phyloP scores from a whole-genome alignment of 92 coral and sea anemone species.

The Porites lobata region DNA sequence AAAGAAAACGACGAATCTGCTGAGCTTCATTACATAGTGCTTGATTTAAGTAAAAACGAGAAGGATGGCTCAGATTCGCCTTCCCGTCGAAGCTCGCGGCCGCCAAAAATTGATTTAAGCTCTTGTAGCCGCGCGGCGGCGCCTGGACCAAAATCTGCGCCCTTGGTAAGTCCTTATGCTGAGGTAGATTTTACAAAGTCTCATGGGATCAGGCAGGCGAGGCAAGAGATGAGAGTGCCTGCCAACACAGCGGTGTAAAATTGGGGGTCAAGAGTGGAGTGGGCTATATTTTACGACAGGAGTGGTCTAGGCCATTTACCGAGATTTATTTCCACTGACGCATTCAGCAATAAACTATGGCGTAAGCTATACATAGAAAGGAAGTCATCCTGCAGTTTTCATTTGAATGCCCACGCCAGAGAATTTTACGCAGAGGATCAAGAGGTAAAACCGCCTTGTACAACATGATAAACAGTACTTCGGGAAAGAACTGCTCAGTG shows the following conservation, averaged over 20 bases:
- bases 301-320: no score
- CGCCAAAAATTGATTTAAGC: slow-evolving; percentile 51
- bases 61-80: slow-evolving; percentile 19
- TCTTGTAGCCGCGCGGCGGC: slow-evolving; percentile 22
- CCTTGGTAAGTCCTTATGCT: slow-evolving; percentile 66
- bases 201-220: slow-evolving; percentile 81
- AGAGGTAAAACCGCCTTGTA: no score
- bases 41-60: slow-evolving; percentile 52
- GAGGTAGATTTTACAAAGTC: slow-evolving; percentile 93
- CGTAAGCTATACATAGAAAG: no score
- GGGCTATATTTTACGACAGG: no score
- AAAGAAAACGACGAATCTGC: slow-evolving; percentile 25
- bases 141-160: slow-evolving; percentile 70
- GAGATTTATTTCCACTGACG: no score
- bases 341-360: no score
- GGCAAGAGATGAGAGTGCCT: slow-evolving; percentile 65
- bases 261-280: not conserved
- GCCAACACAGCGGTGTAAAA: not conserved
- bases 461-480: no score
- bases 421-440: no score
- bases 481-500: no score
- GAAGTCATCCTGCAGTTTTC: no score
- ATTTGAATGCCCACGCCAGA: no score
- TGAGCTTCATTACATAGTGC: slow-evolving; percentile 60
- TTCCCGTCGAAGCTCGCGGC: slow-evolving; percentile 47